Percentiles rank a stretch among this genome's conserved stretches.
These are phyloP conservation scores for Arnoldichthys spilopterus DNA, from an alignment of 2,797 vertebrate genomes.

Conservation along the genomic window DNA sequence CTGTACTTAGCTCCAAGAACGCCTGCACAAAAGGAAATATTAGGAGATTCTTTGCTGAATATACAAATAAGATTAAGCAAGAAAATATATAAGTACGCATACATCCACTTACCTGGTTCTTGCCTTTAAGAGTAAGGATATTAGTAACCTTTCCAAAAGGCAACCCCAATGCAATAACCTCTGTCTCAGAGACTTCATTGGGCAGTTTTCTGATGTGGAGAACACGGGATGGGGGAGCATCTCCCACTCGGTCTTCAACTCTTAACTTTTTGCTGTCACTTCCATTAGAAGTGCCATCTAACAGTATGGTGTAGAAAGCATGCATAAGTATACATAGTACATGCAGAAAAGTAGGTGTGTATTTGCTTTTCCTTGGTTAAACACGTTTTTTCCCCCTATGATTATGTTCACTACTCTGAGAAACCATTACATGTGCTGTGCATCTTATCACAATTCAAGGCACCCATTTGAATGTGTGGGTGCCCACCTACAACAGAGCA, in stretches of 20 bases:
- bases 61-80: background rate
- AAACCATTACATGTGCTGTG: slow-evolving; percentile 53
- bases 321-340: background rate
- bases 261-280: slow-evolving; percentile 96
- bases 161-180: slow-evolving; percentile 94
- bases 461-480: slow-evolving; percentile 60
- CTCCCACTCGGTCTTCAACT: slow-evolving; percentile 88
- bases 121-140: slow-evolving; percentile 97
- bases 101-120: slow-evolving; percentile 88
- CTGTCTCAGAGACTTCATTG: slow-evolving; percentile 93
- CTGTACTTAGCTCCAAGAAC: slow-evolving; percentile 95
- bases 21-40: slow-evolving; percentile 75
- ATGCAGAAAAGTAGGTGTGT: background rate
- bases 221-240: slow-evolving; percentile 92
- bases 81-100: background rate
- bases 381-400: background rate
- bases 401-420: background rate
- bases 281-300: slow-evolving; percentile 88
- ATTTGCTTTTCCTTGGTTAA: background rate
- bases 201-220: slow-evolving; percentile 97
- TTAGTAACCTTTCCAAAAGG: slow-evolving; percentile 99
- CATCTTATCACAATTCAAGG: slow-evolving; percentile 49
- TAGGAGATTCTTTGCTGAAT: background rate
- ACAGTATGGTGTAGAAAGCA: slow-evolving; percentile 2
- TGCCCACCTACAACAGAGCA: slow-evolving; percentile 63